Conservation (phyloP, 2,113 vertebrate species). For the Grus americana region DNA sequence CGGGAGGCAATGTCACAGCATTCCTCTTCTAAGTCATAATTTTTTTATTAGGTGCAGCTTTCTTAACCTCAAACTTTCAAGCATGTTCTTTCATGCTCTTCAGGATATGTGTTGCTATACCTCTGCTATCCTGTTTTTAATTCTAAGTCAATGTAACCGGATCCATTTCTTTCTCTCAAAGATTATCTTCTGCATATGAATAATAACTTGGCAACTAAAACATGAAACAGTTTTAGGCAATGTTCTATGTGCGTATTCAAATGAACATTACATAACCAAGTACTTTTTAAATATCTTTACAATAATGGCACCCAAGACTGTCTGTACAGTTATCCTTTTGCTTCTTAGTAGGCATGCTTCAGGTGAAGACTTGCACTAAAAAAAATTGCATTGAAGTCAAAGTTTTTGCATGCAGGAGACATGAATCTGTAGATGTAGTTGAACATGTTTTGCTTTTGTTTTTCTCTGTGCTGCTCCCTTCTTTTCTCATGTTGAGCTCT, state of each 20-base stretch:
- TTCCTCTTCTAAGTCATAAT: not conserved
- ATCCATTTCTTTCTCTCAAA: not conserved
- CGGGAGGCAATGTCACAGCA: not conserved
- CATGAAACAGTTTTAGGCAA: not conserved
- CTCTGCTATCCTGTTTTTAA: not conserved
- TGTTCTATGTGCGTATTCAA: not conserved
- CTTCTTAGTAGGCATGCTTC: not conserved
- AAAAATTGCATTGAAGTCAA: not conserved
- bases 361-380: not conserved
- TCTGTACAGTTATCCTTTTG: not conserved
- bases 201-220: slow-evolving; percentile 6
- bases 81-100: not conserved
- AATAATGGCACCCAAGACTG: not conserved
- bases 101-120: not conserved
- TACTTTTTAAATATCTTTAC: not conserved
- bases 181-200: not conserved
- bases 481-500: not conserved
- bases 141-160: not conserved
- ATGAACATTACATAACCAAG: not conserved
- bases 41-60: not conserved
- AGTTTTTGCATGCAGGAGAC: not conserved
- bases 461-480: not conserved
- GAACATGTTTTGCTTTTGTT: not conserved
- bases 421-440: not conserved
- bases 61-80: not conserved